These are phyloP conservation scores for Allobates femoralis DNA, from an alignment of 2,797 vertebrate genomes.

Conservation along the genomic window DNA sequence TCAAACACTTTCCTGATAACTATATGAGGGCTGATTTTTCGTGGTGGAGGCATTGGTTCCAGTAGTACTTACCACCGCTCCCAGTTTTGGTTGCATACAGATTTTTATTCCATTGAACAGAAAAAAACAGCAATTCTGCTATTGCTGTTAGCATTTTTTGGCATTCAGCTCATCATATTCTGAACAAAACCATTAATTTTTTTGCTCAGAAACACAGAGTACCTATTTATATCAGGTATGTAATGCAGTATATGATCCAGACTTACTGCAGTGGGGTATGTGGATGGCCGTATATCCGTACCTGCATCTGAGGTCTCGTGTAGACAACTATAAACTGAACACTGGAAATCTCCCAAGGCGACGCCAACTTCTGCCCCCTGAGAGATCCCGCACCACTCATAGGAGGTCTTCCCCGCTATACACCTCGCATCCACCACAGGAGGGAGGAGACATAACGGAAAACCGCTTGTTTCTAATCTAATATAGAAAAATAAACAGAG, in stretches of 20 bases:
- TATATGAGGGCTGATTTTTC: too few relatives aligned
- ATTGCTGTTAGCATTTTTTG: too few relatives aligned
- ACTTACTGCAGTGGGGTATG: background rate
- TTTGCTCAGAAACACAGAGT: too few relatives aligned
- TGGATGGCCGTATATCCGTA: constrained; percentile 66
- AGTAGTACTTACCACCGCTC: too few relatives aligned
- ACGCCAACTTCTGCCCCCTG: constrained; percentile 83
- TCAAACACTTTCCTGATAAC: too few relatives aligned
- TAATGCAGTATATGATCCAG: background rate
- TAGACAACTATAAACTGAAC: constrained; percentile 94
- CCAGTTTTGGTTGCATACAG: too few relatives aligned
- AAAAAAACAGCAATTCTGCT: too few relatives aligned
- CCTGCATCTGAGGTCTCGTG: constrained; percentile 86
- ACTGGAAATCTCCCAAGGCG: constrained; percentile 93
- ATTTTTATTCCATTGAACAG: too few relatives aligned
- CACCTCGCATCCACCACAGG: constrained; percentile 80
- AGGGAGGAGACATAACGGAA: constrained; percentile 89
- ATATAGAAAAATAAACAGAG: constrained; percentile 63
- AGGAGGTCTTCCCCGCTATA: constrained; percentile 80
- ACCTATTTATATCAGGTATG: background rate
- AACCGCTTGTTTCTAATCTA: constrained; percentile 82
- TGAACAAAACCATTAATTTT: too few relatives aligned
- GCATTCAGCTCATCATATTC: too few relatives aligned
- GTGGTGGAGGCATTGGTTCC: too few relatives aligned
- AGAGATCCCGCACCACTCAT: constrained; percentile 86